Evolutionary conservation across 1,140 invertebrate genomes (phyloP).

Genomic region (Acromyrmex charruanus): DNA sequence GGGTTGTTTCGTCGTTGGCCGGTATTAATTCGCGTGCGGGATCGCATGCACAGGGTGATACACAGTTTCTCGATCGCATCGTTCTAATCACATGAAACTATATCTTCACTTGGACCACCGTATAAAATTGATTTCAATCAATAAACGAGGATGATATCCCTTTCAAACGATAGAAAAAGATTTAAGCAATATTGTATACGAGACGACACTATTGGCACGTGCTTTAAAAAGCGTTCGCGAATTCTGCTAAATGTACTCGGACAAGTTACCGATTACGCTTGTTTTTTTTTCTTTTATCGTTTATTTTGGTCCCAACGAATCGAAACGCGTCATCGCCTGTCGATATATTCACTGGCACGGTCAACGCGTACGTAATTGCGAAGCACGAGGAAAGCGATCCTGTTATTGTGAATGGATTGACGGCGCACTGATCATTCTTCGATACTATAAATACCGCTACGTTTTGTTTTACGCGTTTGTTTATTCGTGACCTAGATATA

Average conservation of each 20-base stretch:
- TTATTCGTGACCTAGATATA: conserved; percentile 37
- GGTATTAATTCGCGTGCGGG: conserved; percentile 44
- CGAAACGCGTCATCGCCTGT: conserved; percentile 57
- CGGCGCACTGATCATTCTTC: conserved; percentile 46
- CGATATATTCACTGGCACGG: conserved; percentile 46
- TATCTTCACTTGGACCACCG: background rate
- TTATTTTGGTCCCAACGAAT: conserved; percentile 18
- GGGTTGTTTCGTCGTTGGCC: conserved; percentile 51
- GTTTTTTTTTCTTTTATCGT: conserved; percentile 17
- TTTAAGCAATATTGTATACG: background rate
- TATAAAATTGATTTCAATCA: background rate
- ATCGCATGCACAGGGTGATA: conserved; percentile 24
- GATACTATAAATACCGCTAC: conserved; percentile 39
- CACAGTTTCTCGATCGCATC: conserved; percentile 22
- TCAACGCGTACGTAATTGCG: conserved; percentile 58
- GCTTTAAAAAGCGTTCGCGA: background rate
- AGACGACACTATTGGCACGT: background rate
- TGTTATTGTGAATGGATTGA: conserved; percentile 58
- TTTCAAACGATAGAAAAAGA: background rate
- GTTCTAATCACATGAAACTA: background rate
- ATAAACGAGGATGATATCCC: background rate
- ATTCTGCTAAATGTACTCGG: conserved; percentile 34
- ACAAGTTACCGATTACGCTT: conserved; percentile 16
- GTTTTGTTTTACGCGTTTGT: conserved; percentile 34
- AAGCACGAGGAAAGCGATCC: conserved; percentile 29